phyloP scores from a whole-genome alignment of 2,797 vertebrate genomes.

The Carcharodon carcharias region DNA sequence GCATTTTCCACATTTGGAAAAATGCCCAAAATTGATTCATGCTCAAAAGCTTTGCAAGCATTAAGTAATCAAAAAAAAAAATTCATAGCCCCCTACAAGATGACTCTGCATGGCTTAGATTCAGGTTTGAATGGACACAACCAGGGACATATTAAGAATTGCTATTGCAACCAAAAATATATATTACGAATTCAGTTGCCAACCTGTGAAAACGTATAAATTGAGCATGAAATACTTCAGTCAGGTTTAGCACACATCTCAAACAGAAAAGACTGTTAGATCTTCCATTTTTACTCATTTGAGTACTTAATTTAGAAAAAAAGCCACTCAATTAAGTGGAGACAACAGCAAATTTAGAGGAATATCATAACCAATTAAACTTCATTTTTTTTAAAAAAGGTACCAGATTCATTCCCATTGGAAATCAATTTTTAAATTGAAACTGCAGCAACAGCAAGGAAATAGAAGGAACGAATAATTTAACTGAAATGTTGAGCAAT shows the following conservation, averaged over 20 bases:
- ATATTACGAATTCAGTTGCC: no score
- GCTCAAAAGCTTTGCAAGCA: not conserved
- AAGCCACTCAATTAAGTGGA: not conserved
- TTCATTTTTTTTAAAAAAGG: not conserved
- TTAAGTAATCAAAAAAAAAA: not conserved
- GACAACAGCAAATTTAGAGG: not conserved
- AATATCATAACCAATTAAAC: not conserved
- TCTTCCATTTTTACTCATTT: not conserved
- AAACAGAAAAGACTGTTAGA: no score
- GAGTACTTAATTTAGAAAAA: not conserved
- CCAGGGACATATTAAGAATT: not conserved
- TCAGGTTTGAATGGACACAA: not conserved
- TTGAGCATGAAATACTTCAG: not conserved
- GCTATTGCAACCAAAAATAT: not conserved
- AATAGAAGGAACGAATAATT: not conserved
- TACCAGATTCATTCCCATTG: not conserved
- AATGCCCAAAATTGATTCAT: not conserved
- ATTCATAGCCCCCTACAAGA: not conserved
- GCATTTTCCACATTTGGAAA: not conserved
- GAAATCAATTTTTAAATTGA: not conserved
- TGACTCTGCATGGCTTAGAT: not conserved
- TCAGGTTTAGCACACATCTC: not conserved
- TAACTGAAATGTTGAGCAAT: not conserved
- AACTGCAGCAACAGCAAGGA: not conserved
- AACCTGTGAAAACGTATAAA: not conserved